These are phyloP conservation scores for Pyrrhia umbra DNA, from an alignment of 2,888 invertebrate genomes.

Conservation along the genomic window DNA sequence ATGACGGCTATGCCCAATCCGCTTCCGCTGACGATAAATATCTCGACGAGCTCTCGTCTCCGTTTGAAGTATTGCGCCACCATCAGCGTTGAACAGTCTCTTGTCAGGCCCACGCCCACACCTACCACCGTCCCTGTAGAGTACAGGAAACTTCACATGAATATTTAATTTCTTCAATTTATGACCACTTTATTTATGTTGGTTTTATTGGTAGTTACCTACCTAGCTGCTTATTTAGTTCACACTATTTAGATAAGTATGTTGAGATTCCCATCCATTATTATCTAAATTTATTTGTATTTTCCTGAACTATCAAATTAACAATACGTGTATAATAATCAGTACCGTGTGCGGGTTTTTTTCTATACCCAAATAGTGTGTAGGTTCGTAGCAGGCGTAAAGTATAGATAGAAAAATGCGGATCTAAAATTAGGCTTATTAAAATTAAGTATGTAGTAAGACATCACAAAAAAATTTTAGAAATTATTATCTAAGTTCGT, in stretches of 20 bases:
- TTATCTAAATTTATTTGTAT: too few relatives aligned
- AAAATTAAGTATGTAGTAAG: too few relatives aligned
- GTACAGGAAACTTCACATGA: too few relatives aligned
- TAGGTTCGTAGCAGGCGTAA: not conserved
- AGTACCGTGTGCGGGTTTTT: not conserved
- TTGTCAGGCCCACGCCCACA: conserved; percentile 95
- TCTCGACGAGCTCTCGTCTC: conserved; percentile 95
- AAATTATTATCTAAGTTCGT: not conserved
- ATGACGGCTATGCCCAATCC: conserved; percentile 96
- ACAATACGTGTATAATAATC: too few relatives aligned
- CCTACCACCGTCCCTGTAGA: conserved; percentile 92
- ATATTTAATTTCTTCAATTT: too few relatives aligned
- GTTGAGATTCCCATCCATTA: too few relatives aligned
- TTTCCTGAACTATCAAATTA: too few relatives aligned
- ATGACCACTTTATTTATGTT: too few relatives aligned
- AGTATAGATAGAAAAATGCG: not conserved
- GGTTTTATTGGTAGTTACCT: too few relatives aligned
- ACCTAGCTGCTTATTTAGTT: too few relatives aligned
- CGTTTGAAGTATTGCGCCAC: conserved; percentile 97
- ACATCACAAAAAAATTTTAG: not conserved
- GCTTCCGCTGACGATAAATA: conserved; percentile 96
- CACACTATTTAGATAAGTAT: too few relatives aligned
- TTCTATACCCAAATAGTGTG: not conserved
- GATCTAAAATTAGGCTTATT: too few relatives aligned
- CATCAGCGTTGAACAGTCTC: conserved; percentile 96